Percentiles rank a stretch among this genome's conserved stretches.
phyloP scores from a whole-genome alignment of 2,888 invertebrate genomes.

The Cyclophora punctaria region DNA sequence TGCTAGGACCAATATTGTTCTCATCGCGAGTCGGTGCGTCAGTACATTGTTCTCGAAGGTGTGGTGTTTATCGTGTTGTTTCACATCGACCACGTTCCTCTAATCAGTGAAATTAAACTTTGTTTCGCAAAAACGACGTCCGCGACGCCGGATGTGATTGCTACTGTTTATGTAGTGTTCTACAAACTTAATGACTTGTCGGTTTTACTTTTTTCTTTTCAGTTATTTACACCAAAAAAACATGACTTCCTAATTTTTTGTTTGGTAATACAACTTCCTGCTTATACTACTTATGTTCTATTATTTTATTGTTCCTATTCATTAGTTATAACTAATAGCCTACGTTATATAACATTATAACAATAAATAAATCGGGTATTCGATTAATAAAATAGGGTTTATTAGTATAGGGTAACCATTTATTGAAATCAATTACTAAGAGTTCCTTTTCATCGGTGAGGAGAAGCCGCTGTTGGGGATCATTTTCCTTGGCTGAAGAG shows the following conservation, averaged over 20 bases:
- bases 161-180: slow-evolving; percentile 26
- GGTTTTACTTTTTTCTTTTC: too few relatives aligned
- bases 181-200: slow-evolving; percentile 21
- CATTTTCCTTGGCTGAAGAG: slow-evolving; percentile 56
- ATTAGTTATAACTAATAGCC: too few relatives aligned
- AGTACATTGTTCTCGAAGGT: slow-evolving; percentile 25
- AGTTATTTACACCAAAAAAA: too few relatives aligned
- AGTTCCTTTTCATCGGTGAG: slow-evolving; percentile 28
- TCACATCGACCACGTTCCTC: slow-evolving; percentile 27
- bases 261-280: too few relatives aligned
- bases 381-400: too few relatives aligned
- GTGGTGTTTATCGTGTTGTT: slow-evolving; percentile 28
- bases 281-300: too few relatives aligned
- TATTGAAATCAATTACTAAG: slow-evolving; percentile 3
- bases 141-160: slow-evolving; percentile 37
- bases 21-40: slow-evolving; percentile 37
- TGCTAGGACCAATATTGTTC: slow-evolving; percentile 51
- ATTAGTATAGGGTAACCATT: neutral
- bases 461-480: slow-evolving; percentile 36
- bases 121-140: slow-evolving; percentile 32
- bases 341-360: too few relatives aligned
- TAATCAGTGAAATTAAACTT: slow-evolving; percentile 34
- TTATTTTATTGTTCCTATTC: too few relatives aligned
- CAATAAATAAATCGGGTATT: too few relatives aligned
- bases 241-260: too few relatives aligned